A percentile compares a stretch with the other conserved stretches of the same genome.
These are phyloP conservation scores for Tragelaphus scriptus DNA, from an alignment of 2,113 vertebrate species.

Conservation along the genomic window DNA sequence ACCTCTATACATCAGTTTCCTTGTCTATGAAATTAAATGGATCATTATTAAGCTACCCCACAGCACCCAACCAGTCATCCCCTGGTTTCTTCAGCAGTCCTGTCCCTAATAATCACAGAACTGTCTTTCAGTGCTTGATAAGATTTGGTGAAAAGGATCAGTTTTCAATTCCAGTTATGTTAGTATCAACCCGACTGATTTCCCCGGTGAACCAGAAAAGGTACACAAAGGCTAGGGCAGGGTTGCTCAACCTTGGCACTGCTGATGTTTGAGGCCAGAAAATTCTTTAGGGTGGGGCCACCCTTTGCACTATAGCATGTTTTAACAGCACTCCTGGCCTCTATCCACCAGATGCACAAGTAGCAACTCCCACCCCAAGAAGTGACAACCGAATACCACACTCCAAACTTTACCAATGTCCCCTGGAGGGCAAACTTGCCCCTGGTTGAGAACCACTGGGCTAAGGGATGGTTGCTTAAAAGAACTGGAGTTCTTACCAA, in stretches of 20 bases:
- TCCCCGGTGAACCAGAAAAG: not conserved
- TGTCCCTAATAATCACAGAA: not conserved
- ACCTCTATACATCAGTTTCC: not conserved
- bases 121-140: not conserved
- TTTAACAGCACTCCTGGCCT: not conserved
- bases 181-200: not conserved
- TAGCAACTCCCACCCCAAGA: not conserved
- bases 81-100: not conserved
- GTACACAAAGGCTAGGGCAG: not conserved
- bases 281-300: not conserved
- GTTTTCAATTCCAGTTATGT: not conserved
- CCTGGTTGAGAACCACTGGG: not conserved
- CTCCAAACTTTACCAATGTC: not conserved
- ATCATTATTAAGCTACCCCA: not conserved
- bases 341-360: not conserved
- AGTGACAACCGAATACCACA: not conserved
- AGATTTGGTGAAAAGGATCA: not conserved
- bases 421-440: not conserved
- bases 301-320: not conserved
- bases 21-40: not conserved
- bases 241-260: not conserved
- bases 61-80: not conserved
- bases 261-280: not conserved
- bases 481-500: not conserved
- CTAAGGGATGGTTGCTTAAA: not conserved